Conservation (phyloP, 2,797 vertebrate species). For the Periparus ater region DNA sequence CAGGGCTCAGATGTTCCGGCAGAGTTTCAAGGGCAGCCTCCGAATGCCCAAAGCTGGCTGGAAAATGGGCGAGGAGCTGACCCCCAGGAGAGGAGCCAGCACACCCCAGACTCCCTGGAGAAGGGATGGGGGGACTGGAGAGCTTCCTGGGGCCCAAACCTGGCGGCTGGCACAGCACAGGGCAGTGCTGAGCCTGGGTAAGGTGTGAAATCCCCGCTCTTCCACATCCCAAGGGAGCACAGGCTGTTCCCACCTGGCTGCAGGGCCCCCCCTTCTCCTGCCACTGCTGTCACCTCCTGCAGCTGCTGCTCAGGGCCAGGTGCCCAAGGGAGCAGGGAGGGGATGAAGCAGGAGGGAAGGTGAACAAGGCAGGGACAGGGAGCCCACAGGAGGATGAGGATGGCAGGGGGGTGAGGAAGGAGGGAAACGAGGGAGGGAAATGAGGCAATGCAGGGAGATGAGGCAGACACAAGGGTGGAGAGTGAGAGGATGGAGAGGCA, state of each 20-base stretch:
- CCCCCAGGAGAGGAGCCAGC: neutral
- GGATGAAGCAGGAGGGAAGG: neutral
- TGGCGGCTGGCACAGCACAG: neutral
- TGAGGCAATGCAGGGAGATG: neutral
- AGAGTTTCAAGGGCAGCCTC: neutral
- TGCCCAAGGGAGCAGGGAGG: too few species aligned
- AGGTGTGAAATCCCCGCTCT: neutral
- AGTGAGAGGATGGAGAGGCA: neutral
- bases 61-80: neutral
- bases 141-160: neutral
- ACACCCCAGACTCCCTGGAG: neutral
- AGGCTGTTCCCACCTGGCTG: rapidly evolving
- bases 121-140: neutral
- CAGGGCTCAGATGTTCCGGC: neutral
- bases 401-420: too few species aligned
- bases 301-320: rapidly evolving
- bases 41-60: neutral
- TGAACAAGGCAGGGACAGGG: neutral
- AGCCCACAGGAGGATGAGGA: neutral
- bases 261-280: neutral
- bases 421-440: too few species aligned
- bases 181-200: neutral
- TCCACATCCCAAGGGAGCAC: neutral
- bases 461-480: neutral
- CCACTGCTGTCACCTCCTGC: neutral